phyloP scores from a whole-genome alignment of 2,888 invertebrate species.

The Aproaerema taeniolella region DNA sequence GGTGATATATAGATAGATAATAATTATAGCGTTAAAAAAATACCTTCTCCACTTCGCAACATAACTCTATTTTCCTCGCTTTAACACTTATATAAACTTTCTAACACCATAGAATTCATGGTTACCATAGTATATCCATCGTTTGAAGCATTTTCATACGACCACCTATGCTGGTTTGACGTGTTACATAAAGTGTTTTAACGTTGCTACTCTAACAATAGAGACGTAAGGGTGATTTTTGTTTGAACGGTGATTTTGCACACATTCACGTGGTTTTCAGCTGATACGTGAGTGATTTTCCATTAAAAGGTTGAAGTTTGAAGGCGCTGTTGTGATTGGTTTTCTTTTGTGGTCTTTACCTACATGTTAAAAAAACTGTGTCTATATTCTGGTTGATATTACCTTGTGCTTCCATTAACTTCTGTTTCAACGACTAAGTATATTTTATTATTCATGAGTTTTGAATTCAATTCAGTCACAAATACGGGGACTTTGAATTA shows the following conservation, averaged over 20 bases:
- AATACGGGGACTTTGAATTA: too few relatives aligned
- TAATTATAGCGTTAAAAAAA: too few relatives aligned
- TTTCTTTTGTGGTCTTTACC: not conserved
- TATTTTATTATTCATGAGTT: too few relatives aligned
- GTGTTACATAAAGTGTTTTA: conserved; percentile 31
- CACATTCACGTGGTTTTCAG: conserved; percentile 23
- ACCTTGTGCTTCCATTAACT: too few relatives aligned
- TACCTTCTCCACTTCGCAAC: conserved; percentile 1
- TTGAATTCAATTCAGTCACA: too few relatives aligned
- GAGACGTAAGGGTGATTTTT: conserved; percentile 18
- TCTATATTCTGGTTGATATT: too few relatives aligned
- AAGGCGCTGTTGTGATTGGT: not conserved
- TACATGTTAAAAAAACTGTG: not conserved
- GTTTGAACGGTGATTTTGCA: conserved; percentile 11
- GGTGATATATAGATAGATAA: too few relatives aligned
- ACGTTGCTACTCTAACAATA: too few relatives aligned
- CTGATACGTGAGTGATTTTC: conserved; percentile 32
- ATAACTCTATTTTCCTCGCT: too few relatives aligned
- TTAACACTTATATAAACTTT: conserved; percentile 24
- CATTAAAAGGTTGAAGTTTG: conserved; percentile 21
- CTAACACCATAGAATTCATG: conserved; percentile 26
- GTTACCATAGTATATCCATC: conserved; percentile 26
- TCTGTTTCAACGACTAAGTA: too few relatives aligned
- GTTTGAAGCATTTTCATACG: conserved; percentile 55
- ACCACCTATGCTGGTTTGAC: conserved; percentile 51